Percentiles rank a stretch among this genome's conserved stretches.
These are phyloP conservation scores for Plutella xylostella DNA, from an alignment of 2,888 invertebrate genomes.

Conservation along the genomic window DNA sequence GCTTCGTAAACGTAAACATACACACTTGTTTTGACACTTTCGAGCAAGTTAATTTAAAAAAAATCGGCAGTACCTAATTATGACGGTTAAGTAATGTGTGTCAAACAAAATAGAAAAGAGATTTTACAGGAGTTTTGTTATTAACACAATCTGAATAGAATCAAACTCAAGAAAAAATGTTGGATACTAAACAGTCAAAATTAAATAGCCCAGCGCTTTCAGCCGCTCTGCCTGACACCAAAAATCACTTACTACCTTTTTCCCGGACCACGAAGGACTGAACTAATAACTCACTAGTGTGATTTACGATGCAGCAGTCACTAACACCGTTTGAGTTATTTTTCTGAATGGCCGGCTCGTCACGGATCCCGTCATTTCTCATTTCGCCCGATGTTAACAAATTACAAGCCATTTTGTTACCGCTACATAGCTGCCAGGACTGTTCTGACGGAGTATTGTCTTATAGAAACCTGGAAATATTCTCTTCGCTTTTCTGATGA, in stretches of 20 bases:
- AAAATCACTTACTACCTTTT: not conserved
- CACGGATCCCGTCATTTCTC: constrained; percentile 19
- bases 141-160: too few species aligned
- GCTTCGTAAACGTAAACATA: not conserved
- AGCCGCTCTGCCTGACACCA: too few species aligned
- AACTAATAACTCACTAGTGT: not conserved
- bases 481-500: not conserved
- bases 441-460: not conserved
- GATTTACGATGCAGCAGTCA: constrained; percentile 7
- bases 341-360: constrained; percentile 30
- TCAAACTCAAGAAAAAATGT: too few species aligned
- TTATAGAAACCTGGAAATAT: not conserved
- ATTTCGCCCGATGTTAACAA: not conserved
- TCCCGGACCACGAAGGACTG: not conserved
- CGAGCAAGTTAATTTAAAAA: too few species aligned
- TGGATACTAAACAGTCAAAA: too few species aligned
- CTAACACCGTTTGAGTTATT: constrained; percentile 37
- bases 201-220: too few species aligned
- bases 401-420: not conserved
- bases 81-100: too few species aligned
- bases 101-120: too few species aligned
- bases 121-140: too few species aligned
- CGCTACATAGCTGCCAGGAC: not conserved
- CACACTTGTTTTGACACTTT: too few species aligned
- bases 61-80: too few species aligned